phyloP scores from a whole-genome alignment of 2,797 vertebrate genomes.

The Takifugu rubripes region DNA sequence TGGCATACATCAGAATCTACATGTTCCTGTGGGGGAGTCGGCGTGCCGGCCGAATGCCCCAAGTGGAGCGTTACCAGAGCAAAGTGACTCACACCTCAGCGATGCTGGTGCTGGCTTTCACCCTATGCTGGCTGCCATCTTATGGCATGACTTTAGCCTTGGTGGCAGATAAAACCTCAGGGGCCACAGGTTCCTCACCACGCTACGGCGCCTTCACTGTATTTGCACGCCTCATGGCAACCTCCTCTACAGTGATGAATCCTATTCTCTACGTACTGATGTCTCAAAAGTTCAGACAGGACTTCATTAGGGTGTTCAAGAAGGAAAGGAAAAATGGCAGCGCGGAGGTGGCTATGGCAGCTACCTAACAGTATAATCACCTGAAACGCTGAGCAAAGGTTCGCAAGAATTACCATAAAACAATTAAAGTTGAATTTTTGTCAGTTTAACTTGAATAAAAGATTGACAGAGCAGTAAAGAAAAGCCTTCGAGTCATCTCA shows the following conservation, averaged over 20 bases:
- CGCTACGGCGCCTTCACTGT: constrained; percentile 62
- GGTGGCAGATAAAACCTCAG: constrained; percentile 40
- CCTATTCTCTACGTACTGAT: constrained; percentile 79
- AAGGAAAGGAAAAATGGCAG: constrained; percentile 2
- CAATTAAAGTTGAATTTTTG: not conserved
- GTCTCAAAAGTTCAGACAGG: constrained; percentile 77
- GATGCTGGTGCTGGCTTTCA: constrained; percentile 77
- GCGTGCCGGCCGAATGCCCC: constrained; percentile 41
- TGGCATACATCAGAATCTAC: constrained; percentile 72
- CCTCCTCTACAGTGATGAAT: constrained; percentile 75
- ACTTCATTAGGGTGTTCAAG: constrained; percentile 60
- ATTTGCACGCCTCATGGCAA: constrained; percentile 71
- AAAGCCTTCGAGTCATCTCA: not conserved
- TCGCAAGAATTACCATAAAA: constrained; percentile 14
- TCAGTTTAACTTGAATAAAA: constrained; percentile 1
- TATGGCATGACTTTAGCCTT: constrained; percentile 70
- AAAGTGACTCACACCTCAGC: constrained; percentile 75
- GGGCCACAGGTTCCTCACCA: constrained; percentile 62
- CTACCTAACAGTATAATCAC: constrained; percentile 22
- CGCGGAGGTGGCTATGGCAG: constrained; percentile 22
- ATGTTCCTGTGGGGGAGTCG: constrained; percentile 60
- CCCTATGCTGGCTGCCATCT: constrained; percentile 80
- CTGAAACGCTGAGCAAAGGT: constrained; percentile 1
- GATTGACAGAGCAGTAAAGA: not conserved
- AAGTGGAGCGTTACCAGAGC: constrained; percentile 76